These are phyloP conservation scores for Aplocera efformata DNA, from an alignment of 2,888 invertebrate species.

Conservation along the genomic window DNA sequence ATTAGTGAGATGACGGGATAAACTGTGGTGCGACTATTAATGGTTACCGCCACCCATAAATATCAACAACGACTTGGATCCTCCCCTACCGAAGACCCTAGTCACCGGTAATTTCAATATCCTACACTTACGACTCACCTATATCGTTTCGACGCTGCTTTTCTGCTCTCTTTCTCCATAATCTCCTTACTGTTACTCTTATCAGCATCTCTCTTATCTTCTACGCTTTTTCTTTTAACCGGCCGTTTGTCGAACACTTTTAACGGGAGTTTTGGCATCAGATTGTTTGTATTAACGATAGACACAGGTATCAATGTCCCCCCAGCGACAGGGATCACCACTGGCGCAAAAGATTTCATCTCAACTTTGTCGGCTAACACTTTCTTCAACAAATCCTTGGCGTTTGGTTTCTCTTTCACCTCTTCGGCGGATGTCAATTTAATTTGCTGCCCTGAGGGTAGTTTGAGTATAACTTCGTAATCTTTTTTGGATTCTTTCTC, in stretches of 20 bases:
- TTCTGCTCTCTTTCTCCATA: conserved; percentile 43
- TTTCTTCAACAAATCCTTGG: conserved; percentile 55
- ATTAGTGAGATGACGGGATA: no score
- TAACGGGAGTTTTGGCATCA: conserved; percentile 39
- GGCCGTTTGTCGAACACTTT: conserved; percentile 35
- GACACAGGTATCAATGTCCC: conserved; percentile 61
- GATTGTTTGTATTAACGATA: conserved; percentile 36
- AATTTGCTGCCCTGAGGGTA: conserved; percentile 61
- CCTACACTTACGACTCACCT: no score
- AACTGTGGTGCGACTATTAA: no score
- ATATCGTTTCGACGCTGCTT: conserved; percentile 61
- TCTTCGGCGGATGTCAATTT: conserved; percentile 58
- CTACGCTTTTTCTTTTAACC: conserved; percentile 37
- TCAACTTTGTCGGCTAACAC: conserved; percentile 50
- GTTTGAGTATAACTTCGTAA: conserved; percentile 63
- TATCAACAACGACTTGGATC: no score
- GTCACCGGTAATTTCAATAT: no score
- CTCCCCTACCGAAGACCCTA: no score
- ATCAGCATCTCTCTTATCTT: conserved; percentile 1
- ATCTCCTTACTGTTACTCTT: conserved; percentile 11
- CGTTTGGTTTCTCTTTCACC: conserved; percentile 27
- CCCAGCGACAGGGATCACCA: conserved; percentile 38
- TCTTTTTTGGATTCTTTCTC: conserved; percentile 38
- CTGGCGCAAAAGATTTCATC: conserved; percentile 29
- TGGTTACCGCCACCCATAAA: no score